These are phyloP conservation scores for Campylorhamphus procurvoides DNA, from an alignment of 2,113 vertebrate genomes.

Conservation along the genomic window DNA sequence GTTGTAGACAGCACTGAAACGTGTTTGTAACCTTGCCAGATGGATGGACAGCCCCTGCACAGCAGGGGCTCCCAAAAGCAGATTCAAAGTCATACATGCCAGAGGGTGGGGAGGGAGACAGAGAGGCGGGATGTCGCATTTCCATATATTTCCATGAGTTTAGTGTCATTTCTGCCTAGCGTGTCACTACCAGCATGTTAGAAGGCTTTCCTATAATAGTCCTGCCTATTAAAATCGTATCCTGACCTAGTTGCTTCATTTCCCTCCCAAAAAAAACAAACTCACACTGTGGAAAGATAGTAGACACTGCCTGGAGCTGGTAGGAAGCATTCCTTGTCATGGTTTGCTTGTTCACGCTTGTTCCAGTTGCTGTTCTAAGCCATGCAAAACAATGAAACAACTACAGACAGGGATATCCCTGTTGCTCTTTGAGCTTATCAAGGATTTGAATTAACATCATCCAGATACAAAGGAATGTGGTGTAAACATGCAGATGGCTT, in stretches of 20 bases:
- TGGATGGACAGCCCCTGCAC: conserved; percentile 39
- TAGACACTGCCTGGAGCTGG: neutral
- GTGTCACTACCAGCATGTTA: neutral
- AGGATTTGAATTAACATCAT: neutral
- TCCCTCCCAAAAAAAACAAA: neutral
- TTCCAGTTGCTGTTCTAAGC: neutral
- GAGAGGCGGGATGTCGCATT: neutral
- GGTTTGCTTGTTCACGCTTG: neutral
- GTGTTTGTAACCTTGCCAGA: conserved; percentile 59
- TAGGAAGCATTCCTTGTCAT: neutral
- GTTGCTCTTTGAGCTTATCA: fast-evolving
- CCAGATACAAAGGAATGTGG: neutral
- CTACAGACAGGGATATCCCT: neutral
- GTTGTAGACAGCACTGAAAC: neutral
- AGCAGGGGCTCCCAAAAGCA: neutral
- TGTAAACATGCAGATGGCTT: neutral
- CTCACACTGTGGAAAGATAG: neutral
- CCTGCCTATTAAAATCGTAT: neutral
- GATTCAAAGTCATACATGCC: conserved; percentile 15
- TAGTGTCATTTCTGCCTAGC: conserved; percentile 32
- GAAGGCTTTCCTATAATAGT: neutral
- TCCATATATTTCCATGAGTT: conserved; percentile 58
- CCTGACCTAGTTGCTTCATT: conserved; percentile 11
- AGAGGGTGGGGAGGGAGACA: neutral
- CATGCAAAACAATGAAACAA: neutral